A percentile compares a stretch with the other conserved stretches of the same genome.
phyloP scores from a whole-genome alignment of 2,888 invertebrate species.

The Catocala fraxini region DNA sequence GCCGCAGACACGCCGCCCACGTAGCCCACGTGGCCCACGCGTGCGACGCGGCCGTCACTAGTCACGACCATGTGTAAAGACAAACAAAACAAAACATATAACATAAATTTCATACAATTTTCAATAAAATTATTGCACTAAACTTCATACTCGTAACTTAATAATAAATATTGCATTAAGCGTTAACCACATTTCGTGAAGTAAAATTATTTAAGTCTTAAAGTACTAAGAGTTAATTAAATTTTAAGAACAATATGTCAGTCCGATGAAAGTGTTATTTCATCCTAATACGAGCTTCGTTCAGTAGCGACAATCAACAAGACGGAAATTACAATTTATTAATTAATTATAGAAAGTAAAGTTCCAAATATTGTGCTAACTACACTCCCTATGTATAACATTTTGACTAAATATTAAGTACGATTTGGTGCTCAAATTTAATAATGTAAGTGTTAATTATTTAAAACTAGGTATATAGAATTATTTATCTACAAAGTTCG shows the following conservation, averaged over 20 bases:
- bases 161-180: slow-evolving; percentile 86
- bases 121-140: slow-evolving; percentile 87
- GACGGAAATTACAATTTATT: slow-evolving; percentile 68
- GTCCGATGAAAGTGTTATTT: slow-evolving; percentile 80
- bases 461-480: slow-evolving; percentile 78
- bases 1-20: neutral
- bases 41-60: slow-evolving; percentile 4
- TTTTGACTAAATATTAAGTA: slow-evolving; percentile 87
- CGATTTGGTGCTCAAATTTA: slow-evolving; percentile 87
- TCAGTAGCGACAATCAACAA: slow-evolving; percentile 65
- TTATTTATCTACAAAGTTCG: slow-evolving; percentile 82
- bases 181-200: slow-evolving; percentile 80
- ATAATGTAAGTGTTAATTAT: slow-evolving; percentile 83
- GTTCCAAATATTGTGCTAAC: slow-evolving; percentile 72
- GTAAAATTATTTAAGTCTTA: slow-evolving; percentile 80
- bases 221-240: slow-evolving; percentile 75
- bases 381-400: slow-evolving; percentile 72
- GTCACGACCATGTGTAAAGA: slow-evolving; percentile 70
- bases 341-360: slow-evolving; percentile 64
- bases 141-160: slow-evolving; percentile 83
- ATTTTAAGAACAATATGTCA: slow-evolving; percentile 80
- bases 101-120: slow-evolving; percentile 84
- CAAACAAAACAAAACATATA: slow-evolving; percentile 81
- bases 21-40: neutral
- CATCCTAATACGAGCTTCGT: slow-evolving; percentile 72